Percentiles rank a stretch among this genome's conserved stretches.
Evolutionary conservation across 2,113 vertebrate species (phyloP).

Genomic region (Calypte anna): DNA sequence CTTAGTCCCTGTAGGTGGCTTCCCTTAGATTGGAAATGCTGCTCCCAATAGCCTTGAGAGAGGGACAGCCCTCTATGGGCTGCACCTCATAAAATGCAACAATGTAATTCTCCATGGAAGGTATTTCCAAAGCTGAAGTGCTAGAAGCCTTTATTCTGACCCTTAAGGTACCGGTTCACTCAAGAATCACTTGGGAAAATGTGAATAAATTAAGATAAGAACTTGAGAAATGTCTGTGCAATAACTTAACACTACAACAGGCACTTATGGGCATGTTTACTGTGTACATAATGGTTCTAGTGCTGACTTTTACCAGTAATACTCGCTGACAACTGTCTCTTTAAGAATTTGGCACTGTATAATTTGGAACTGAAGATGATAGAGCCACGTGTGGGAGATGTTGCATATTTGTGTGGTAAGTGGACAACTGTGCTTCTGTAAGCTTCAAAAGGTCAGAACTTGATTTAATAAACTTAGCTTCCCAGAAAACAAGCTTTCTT

Average conservation of each 20-base stretch:
- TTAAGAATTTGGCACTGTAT: background rate
- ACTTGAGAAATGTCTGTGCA: background rate
- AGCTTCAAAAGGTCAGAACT: conserved; percentile 37
- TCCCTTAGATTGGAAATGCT: background rate
- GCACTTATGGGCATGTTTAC: background rate
- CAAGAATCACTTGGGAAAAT: background rate
- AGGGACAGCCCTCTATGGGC: background rate
- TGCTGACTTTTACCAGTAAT: background rate
- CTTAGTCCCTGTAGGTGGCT: background rate
- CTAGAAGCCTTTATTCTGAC: background rate
- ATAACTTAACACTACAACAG: background rate
- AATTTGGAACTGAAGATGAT: background rate
- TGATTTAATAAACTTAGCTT: conserved; percentile 56
- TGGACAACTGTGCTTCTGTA: background rate
- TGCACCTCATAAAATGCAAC: background rate
- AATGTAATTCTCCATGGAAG: background rate
- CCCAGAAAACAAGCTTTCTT: conserved; percentile 43
- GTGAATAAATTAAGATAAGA: background rate
- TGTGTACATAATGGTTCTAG: background rate
- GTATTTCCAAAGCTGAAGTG: background rate
- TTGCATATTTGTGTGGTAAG: background rate
- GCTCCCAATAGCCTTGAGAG: background rate
- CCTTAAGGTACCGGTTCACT: background rate
- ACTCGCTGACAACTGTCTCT: background rate
- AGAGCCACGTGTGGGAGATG: background rate